Evolutionary conservation across 2,888 invertebrate genomes (phyloP), one percentile per base, ranked within the genome.

Genomic region (Drosophila atripex): DNA sequence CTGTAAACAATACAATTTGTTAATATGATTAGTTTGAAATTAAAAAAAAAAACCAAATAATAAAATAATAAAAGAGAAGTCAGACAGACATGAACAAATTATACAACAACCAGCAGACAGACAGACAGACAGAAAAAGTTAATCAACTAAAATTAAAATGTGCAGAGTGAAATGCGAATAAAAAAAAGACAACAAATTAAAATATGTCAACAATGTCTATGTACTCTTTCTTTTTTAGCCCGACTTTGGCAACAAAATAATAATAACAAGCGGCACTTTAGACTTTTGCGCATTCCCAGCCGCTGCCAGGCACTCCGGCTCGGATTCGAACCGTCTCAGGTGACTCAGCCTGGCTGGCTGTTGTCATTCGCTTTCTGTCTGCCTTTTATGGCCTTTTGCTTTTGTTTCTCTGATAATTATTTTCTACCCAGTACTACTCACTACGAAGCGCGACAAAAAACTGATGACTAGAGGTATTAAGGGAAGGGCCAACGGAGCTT

Each of bases 211-310:
- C 80, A 71, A 70, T 74, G 68, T 59, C 28, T 60, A 71, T 63
- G 60, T 18, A 55, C 56, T 65, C 59, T 68, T 49, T 56, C 47
- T 11, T 32, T 32, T 32, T 11, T 41, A 52, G 57, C 50, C 63
- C 61, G 71, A 63, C 63, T 51, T 64, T 41, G 21, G 46, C 51
- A 52, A 32, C 43, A 52, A 41, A 53, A 47, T 58, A 60, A 63
- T 56, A 65, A 64, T 69, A 71, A 78, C 61, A 85, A 85, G 77
- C 75, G 78, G 85, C 78, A 82, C 85, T 86, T 82, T 82, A 86
- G 83, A 87, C 86, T 87, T 87, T 86, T 85, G 84, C 88, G 78
- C 78, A 78, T 78, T 88, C 78, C 78, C 80, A 80, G 82, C 78
- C 87, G 76, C 64, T 68, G 80, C 71, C 70, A 74, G 28, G 8